phyloP scores from a whole-genome alignment of 23 tunicate species.

The Ciona savignyi region DNA sequence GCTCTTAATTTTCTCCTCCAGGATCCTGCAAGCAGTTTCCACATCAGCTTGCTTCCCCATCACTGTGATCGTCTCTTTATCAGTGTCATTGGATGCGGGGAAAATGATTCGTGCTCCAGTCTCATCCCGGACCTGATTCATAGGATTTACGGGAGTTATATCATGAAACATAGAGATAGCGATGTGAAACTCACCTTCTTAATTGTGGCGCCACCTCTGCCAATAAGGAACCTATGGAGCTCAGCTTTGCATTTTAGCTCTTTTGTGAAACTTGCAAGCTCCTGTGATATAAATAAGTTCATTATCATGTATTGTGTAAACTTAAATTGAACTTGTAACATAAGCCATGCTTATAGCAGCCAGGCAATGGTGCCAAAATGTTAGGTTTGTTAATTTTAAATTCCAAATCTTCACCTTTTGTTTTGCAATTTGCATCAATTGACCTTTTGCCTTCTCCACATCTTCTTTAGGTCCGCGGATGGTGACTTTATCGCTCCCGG shows the following conservation, averaged over 20 bases:
- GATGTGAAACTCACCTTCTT: not conserved
- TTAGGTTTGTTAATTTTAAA: not conserved
- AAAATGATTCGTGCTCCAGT: constrained; percentile 92
- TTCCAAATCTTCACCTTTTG: constrained; percentile 26
- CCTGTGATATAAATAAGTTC: constrained; percentile 13
- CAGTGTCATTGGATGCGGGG: constrained; percentile 56
- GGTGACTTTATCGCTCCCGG: constrained; percentile 81
- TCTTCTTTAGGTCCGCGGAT: constrained; percentile 71
- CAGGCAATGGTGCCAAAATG: not conserved
- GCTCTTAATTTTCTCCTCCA: constrained; percentile 34
- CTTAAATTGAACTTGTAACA: not conserved
- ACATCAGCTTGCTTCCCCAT: constrained; percentile 84
- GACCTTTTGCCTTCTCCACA: constrained; percentile 68
- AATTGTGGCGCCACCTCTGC: constrained; percentile 75
- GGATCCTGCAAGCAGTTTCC: constrained; percentile 46
- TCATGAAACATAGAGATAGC: not conserved
- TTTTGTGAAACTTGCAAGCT: constrained; percentile 62
- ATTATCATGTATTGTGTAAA: too few relatives aligned
- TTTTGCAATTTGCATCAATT: constrained; percentile 71
- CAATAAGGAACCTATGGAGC: constrained; percentile 88
- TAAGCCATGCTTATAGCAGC: not conserved
- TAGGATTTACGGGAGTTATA: not conserved
- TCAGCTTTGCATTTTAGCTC: constrained; percentile 81
- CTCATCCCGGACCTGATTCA: constrained; percentile 70
- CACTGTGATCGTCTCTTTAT: constrained; percentile 73